Conservation (phyloP, 2,113 vertebrate species). For the Lathamus discolor region DNA sequence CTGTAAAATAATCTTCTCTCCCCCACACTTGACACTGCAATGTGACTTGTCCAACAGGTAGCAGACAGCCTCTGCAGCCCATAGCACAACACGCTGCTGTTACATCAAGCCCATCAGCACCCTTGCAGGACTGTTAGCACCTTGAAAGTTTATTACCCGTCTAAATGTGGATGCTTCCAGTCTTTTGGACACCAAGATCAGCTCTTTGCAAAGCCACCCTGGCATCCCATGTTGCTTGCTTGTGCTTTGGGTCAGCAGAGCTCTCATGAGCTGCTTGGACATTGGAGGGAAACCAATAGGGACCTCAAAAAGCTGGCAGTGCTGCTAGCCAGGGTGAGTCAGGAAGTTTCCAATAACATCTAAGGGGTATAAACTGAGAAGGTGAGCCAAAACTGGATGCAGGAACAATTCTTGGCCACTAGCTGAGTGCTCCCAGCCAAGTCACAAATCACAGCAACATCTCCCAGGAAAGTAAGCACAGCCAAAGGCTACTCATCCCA, state of each 20-base stretch:
- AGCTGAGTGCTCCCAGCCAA: neutral
- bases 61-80: neutral
- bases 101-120: neutral
- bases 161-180: neutral
- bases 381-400: neutral
- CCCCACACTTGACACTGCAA: neutral
- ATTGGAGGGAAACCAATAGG: neutral
- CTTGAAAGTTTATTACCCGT: too few relatives aligned
- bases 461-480: neutral
- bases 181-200: neutral
- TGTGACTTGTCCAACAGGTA: neutral
- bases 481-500: neutral
- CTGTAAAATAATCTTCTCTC: neutral
- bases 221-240: fast-evolving
- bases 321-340: neutral
- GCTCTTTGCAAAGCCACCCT: neutral
- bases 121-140: neutral
- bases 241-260: neutral
- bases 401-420: neutral
- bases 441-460: neutral
- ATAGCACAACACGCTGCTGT: fast-evolving
- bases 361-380: neutral
- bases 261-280: neutral
- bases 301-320: neutral
- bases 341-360: neutral